A percentile compares a stretch with the other conserved stretches of the same genome.
Evolutionary conservation across 2,113 vertebrate species (phyloP).

Genomic region (Mobula hypostoma): DNA sequence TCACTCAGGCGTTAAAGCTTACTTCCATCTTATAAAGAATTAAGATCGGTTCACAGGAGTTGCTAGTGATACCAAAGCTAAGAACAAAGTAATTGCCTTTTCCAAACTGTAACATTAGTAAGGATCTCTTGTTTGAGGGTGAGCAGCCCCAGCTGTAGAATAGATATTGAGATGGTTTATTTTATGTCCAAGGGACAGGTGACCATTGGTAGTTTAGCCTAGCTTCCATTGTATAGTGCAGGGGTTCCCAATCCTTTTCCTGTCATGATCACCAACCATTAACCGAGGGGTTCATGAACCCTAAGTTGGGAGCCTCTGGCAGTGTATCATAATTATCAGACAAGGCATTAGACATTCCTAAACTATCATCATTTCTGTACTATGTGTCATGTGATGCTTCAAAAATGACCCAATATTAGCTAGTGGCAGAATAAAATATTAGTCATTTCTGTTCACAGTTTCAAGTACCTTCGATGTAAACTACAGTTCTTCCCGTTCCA

Average conservation of each 20-base stretch:
- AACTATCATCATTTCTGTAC: not conserved
- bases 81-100: not conserved
- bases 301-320: no score
- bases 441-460: not conserved
- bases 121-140: no score
- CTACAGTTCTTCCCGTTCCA: not conserved
- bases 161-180: no score
- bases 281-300: no score
- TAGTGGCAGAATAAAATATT: not conserved
- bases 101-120: not conserved
- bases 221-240: no score
- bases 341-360: not conserved
- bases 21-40: not conserved
- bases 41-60: not conserved
- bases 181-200: no score
- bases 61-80: not conserved
- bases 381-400: not conserved
- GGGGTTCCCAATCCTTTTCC: no score
- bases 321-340: not conserved
- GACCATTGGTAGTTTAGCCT: no score
- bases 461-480: not conserved
- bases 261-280: no score
- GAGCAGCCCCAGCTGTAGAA: no score
- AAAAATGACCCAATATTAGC: not conserved
- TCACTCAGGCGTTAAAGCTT: not conserved